Conservation (phyloP, 2,888 invertebrate genomes). For the Drosophila fulvimacula region DNA sequence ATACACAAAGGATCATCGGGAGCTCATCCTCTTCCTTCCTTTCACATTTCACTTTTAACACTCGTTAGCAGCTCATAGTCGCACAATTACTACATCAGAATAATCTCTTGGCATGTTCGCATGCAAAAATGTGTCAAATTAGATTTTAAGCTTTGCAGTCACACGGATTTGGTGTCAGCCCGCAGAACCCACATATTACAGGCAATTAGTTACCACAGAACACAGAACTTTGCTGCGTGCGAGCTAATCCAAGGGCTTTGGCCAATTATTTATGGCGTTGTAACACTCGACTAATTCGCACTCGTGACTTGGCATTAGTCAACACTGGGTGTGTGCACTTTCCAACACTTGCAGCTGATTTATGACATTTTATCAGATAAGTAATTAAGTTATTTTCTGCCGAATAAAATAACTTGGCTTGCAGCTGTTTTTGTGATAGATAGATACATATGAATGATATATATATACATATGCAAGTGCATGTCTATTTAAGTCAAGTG, state of each 20-base stretch:
- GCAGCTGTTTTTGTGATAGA: neutral
- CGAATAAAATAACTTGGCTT: constrained; percentile 17
- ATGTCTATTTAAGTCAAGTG: constrained; percentile 6
- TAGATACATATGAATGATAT: neutral
- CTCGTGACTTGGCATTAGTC: constrained; percentile 56
- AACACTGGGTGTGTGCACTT: constrained; percentile 50
- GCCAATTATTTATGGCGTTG: constrained; percentile 67
- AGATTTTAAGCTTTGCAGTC: constrained; percentile 22
- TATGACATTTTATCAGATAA: constrained; percentile 60
- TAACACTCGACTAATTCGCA: constrained; percentile 43
- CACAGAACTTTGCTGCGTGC: constrained; percentile 50
- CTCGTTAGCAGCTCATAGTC: neutral
- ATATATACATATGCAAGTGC: neutral
- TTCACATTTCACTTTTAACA: neutral
- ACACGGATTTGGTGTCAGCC: constrained; percentile 31
- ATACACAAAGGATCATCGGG: neutral
- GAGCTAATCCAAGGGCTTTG: constrained; percentile 64
- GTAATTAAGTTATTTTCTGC: constrained; percentile 44
- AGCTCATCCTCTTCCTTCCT: neutral
- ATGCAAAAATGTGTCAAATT: constrained; percentile 25
- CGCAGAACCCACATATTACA: constrained; percentile 53
- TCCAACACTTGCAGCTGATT: constrained; percentile 62
- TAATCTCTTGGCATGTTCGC: constrained; percentile 10
- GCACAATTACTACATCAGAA: neutral
- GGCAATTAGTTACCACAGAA: constrained; percentile 64